Base-by-base conservation (phyloP, 2,113 vertebrate species). In the Pygathrix nemaeus region DNA sequence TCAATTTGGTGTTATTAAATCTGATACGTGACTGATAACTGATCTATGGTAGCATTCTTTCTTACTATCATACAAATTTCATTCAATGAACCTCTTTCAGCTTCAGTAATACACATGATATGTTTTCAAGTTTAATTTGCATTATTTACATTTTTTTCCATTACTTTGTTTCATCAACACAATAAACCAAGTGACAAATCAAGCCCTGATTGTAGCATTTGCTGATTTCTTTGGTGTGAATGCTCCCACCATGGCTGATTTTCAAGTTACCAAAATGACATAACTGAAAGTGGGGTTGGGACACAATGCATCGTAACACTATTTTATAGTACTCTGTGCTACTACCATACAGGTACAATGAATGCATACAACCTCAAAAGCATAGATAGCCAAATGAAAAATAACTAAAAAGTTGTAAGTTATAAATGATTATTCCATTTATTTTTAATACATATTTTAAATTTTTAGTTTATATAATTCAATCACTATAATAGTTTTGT, bases 401-500 rank as follows among this genome's bases (percentile, higher is more conserved):
- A 78, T 35, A 80, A 40, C 35, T 72, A 61, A 76, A 16, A 81
- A 83, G 57, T 81, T 8, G 32, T 78, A 6, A 84, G 27, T 45
- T 76, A 64, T 73, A 78, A 88, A 73, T 86, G 59, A 59, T 11
- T 86, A 52, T 45, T 35, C 61, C 16, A 30, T 94, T 73, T 52
- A 30, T 64, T 85, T 89, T 82, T 20, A 89, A 20, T 73, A 84
- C 40, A 25, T 43, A 59, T 84, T 81, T 84, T 95, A 30, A 96
- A 70, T 50, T 25, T 17, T 48, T 64, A 40, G 21, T 75, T 80
- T 68, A 35, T 30, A 61, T 88, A 52, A 64, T 68, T 68, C 66
- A 81, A 21, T 61, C 23, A 75, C 85, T 64, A 82, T 13, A 45
- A 50, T 73, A 68, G 43, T 40, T 89, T 23, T 21, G 3, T n/a